Evolutionary conservation across 2,797 vertebrate genomes (phyloP).

Genomic region (Chrosomus eos): DNA sequence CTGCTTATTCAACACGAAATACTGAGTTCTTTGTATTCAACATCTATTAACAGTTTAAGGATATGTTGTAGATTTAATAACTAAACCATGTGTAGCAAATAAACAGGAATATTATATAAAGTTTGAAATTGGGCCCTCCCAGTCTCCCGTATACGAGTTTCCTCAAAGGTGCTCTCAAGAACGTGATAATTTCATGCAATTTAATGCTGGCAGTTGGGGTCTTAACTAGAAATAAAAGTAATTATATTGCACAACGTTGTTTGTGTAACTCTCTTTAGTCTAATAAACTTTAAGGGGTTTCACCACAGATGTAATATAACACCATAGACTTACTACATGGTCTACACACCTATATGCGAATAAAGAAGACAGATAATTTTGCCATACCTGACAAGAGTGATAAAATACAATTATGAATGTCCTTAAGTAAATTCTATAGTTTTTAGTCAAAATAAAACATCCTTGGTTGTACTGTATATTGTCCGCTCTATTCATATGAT

Average conservation of each 20-base stretch:
- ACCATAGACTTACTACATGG: background rate
- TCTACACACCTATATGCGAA: too few species aligned
- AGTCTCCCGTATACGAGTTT: background rate
- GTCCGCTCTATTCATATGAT: too few species aligned
- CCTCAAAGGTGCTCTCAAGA: background rate
- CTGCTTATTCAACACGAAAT: background rate
- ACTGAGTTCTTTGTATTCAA: background rate
- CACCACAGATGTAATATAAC: background rate
- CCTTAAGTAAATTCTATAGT: background rate
- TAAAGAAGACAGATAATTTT: accelerated
- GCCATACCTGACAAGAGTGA: background rate
- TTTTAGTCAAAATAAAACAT: background rate
- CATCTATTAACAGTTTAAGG: background rate
- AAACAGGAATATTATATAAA: background rate
- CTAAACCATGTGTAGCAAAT: background rate
- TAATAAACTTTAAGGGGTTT: slow-evolving; percentile 14
- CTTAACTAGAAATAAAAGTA: background rate
- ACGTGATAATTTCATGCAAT: background rate
- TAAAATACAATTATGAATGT: background rate
- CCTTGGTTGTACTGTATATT: too few species aligned
- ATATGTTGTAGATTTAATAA: background rate
- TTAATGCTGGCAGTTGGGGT: background rate
- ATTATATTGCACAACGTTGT: background rate
- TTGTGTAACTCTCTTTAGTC: background rate
- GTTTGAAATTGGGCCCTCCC: background rate